Conservation (phyloP, 53 echinoderm and acorn worm species). For the Henricia sp. region DNA sequence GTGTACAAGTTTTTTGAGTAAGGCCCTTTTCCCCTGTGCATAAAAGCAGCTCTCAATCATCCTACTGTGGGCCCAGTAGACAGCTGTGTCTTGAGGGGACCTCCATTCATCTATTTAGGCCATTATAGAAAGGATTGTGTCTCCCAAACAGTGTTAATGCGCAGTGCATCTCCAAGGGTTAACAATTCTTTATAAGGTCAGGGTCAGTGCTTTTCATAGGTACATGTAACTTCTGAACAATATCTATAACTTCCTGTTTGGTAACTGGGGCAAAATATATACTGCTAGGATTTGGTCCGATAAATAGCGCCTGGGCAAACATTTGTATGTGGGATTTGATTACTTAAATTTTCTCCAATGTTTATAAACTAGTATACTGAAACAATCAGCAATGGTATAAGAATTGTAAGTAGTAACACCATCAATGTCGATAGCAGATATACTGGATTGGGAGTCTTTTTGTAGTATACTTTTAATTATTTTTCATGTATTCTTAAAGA, state of each 20-base stretch:
- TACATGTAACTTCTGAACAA: neutral
- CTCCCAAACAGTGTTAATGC: no score
- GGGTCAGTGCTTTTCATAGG: neutral
- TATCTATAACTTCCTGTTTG: neutral
- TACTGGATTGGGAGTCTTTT: neutral
- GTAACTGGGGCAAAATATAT: neutral
- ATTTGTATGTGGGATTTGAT: no score
- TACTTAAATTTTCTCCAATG: no score
- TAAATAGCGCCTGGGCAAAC: neutral
- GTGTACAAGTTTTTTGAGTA: no score
- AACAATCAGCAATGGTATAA: neutral
- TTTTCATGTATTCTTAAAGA: slow-evolving; percentile 1
- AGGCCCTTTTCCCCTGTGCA: no score
- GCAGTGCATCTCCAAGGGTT: no score
- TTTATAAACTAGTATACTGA: no score
- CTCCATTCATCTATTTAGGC: no score
- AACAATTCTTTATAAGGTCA: neutral
- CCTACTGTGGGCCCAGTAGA: no score
- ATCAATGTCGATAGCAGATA: neutral
- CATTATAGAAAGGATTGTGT: no score
- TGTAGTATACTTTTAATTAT: slow-evolving; percentile 13
- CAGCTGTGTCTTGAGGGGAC: no score
- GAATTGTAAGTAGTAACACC: neutral
- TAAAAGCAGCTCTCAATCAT: no score
- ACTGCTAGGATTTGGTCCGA: neutral